Evolutionary conservation across 2,113 vertebrate species (phyloP).

Genomic region (Muntiacus muntjak): DNA sequence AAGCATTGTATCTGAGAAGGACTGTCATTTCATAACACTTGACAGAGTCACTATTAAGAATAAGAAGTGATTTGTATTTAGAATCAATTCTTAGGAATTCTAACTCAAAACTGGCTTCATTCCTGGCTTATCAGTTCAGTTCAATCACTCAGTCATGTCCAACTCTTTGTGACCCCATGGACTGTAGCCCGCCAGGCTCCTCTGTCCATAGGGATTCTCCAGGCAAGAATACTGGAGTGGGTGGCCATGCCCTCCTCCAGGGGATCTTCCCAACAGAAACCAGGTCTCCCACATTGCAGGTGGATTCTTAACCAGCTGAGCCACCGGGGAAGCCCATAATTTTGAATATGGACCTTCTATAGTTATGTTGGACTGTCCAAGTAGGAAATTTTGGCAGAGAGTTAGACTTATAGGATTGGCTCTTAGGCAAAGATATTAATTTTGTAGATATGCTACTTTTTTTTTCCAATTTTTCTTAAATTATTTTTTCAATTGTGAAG

Average conservation of each 20-base stretch:
- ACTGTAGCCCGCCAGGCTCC: neutral
- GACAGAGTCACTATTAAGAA: neutral
- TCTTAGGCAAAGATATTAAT: neutral
- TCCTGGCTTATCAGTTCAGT: neutral
- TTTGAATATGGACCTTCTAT: neutral
- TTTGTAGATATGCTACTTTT: neutral
- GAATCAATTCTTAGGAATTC: neutral
- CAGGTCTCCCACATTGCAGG: neutral
- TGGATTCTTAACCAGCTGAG: neutral
- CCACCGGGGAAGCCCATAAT: neutral
- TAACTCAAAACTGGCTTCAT: neutral
- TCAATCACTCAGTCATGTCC: neutral
- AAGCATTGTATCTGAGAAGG: neutral
- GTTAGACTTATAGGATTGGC: neutral
- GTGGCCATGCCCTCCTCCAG: neutral
- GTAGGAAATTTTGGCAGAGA: neutral
- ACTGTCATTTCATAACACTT: neutral
- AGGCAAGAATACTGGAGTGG: neutral
- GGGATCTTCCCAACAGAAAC: neutral
- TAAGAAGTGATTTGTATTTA: neutral
- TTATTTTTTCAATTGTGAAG: neutral
- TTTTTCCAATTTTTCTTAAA: neutral
- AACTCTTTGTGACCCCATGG: neutral
- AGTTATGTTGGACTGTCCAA: neutral
- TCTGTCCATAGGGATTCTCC: neutral